Conservation (phyloP, 2,888 invertebrate genomes). For the Andrena trimmerana region DNA sequence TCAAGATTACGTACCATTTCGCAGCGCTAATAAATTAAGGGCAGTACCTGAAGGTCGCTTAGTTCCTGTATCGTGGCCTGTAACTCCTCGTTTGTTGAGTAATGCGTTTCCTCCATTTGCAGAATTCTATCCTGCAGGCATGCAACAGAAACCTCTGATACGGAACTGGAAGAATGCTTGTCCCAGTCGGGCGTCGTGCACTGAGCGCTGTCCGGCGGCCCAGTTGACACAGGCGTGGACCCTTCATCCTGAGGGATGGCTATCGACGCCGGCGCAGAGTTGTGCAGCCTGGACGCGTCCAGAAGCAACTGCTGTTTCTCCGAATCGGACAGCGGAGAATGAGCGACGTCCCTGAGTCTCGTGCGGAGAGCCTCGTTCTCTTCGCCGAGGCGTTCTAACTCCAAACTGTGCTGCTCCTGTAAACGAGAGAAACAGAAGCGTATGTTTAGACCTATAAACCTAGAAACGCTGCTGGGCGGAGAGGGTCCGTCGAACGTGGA, state of each 20-base stretch:
- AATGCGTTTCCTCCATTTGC: conserved; percentile 96
- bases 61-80: conserved; percentile 97
- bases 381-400: conserved; percentile 90
- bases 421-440: neutral
- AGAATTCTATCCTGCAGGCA: conserved; percentile 97
- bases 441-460: neutral
- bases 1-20: rapidly evolving
- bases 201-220: conserved; percentile 87
- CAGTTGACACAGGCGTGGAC: conserved; percentile 44
- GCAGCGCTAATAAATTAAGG: neutral
- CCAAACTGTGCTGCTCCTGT: conserved; percentile 88
- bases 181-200: conserved; percentile 95
- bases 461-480: too few relatives aligned
- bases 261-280: conserved; percentile 93
- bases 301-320: conserved; percentile 93
- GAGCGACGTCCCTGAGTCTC: conserved; percentile 91
- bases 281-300: conserved; percentile 90
- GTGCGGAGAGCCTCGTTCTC: conserved; percentile 92
- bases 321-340: conserved; percentile 93
- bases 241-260: conserved; percentile 84
- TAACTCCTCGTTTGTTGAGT: conserved; percentile 95
- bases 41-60: conserved; percentile 91
- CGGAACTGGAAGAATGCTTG: conserved; percentile 94
- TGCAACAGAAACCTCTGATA: conserved; percentile 96
- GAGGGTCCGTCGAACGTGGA: too few relatives aligned